A percentile compares a stretch with the other conserved stretches of the same genome.
These are phyloP conservation scores for Zaprionus ghesquierei DNA, from an alignment of 1,140 invertebrate species.

Conservation along the genomic window DNA sequence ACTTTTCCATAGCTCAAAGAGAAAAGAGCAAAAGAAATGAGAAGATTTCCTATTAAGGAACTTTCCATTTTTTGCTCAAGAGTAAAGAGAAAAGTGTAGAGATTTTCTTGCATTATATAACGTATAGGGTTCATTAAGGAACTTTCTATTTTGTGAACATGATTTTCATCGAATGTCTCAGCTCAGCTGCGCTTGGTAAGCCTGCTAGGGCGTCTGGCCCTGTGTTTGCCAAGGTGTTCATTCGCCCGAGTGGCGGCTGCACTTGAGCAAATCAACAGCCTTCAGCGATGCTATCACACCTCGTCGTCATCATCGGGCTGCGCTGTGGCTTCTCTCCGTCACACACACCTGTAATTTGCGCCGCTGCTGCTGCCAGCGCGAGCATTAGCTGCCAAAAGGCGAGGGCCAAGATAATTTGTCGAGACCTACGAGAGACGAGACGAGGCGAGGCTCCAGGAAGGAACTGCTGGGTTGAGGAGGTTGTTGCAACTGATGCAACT, in stretches of 20 bases:
- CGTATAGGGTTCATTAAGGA: not conserved
- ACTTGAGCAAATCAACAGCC: constrained; percentile 48
- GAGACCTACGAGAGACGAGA: constrained; percentile 29
- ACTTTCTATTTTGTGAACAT: not conserved
- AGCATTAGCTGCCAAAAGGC: constrained; percentile 48
- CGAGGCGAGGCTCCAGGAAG: constrained; percentile 34
- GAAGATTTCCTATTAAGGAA: not conserved
- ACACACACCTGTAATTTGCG: constrained; percentile 74
- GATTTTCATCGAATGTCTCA: not conserved
- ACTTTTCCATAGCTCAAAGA: too few relatives aligned
- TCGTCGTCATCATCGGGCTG: constrained; percentile 54
- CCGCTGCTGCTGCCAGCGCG: constrained; percentile 19
- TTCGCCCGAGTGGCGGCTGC: constrained; percentile 29
- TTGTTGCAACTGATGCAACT: constrained; percentile 59
- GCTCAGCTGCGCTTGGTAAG: not conserved
- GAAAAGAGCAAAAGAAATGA: too few relatives aligned
- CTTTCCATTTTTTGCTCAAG: not conserved
- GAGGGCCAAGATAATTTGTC: constrained; percentile 59
- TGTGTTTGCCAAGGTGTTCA: constrained; percentile 4
- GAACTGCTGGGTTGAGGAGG: constrained; percentile 10
- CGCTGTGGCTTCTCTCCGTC: constrained; percentile 32
- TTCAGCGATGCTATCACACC: constrained; percentile 49
- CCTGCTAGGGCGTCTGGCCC: not conserved
- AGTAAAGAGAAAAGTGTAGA: not conserved
- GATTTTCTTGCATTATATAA: not conserved